phyloP scores from a whole-genome alignment of 2,113 vertebrate genomes.

The Pelvicachromis taeniatus region DNA sequence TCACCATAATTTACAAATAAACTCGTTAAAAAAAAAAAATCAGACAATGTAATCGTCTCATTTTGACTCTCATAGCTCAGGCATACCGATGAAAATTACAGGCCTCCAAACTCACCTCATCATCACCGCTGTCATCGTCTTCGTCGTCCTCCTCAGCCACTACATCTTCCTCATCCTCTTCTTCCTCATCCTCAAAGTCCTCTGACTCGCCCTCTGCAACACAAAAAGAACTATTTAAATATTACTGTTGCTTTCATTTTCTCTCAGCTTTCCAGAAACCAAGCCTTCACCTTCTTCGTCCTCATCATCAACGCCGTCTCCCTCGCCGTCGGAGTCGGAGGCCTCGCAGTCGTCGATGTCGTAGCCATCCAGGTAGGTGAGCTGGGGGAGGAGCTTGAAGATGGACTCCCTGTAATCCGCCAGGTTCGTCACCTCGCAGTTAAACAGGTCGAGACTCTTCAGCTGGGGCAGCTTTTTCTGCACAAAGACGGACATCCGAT shows the following conservation, averaged over 20 bases:
- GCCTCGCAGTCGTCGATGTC: slow-evolving; percentile 78
- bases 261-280: neutral
- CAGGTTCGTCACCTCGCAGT: slow-evolving; percentile 83
- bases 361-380: slow-evolving; percentile 81
- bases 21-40: no score
- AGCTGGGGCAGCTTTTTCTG: slow-evolving; percentile 80
- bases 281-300: slow-evolving; percentile 75
- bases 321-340: slow-evolving; percentile 79
- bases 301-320: slow-evolving; percentile 77
- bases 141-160: slow-evolving; percentile 62
- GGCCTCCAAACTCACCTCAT: slow-evolving; percentile 35
- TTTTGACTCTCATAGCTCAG: no score
- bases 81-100: no score
- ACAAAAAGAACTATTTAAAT: neutral
- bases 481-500: neutral
- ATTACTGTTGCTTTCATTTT: neutral
- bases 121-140: slow-evolving; percentile 61
- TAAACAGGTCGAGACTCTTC: slow-evolving; percentile 80
- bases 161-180: slow-evolving; percentile 72
- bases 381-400: slow-evolving; percentile 79
- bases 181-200: slow-evolving; percentile 77
- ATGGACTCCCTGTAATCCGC: slow-evolving; percentile 79
- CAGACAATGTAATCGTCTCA: no score
- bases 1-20: no score
- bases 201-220: slow-evolving; percentile 68